A percentile compares a stretch with the other conserved stretches of the same genome.
These are phyloP conservation scores for Thalpophila matura DNA, from an alignment of 2,888 invertebrate species.

Conservation along the genomic window DNA sequence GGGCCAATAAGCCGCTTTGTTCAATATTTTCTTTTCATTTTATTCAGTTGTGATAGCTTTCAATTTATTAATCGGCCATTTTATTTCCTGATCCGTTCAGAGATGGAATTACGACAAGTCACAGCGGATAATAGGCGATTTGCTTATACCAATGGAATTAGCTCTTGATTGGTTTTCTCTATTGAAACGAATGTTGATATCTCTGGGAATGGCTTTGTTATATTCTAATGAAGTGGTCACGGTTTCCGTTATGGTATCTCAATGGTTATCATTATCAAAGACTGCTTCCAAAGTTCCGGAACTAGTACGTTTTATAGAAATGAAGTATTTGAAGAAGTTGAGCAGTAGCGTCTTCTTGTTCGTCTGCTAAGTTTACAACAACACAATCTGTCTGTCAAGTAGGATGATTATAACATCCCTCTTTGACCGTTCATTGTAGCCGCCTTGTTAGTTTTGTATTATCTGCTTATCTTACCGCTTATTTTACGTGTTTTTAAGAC, in stretches of 20 bases:
- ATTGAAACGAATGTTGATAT: constrained; percentile 23
- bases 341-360: no score
- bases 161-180: constrained; percentile 38
- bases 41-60: constrained; percentile 39
- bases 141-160: constrained; percentile 36
- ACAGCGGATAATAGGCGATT: constrained; percentile 37
- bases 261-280: constrained; percentile 16
- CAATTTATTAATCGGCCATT: constrained; percentile 47
- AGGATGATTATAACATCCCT: background rate
- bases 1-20: constrained; percentile 28
- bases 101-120: constrained; percentile 24
- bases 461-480: no score
- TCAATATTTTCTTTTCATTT: constrained; percentile 31
- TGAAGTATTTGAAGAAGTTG: no score
- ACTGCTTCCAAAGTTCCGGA: background rate
- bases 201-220: constrained; percentile 34
- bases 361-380: no score
- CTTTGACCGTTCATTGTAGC: background rate
- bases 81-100: constrained; percentile 37
- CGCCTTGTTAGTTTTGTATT: no score
- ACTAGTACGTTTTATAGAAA: no score
- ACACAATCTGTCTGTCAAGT: constrained; percentile 8
- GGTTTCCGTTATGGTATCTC: constrained; percentile 1
- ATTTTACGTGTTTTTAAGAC: no score
- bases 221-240: constrained; percentile 31